A percentile compares a stretch with the other conserved stretches of the same genome.
Evolutionary conservation across 2,888 invertebrate genomes (phyloP).

Genomic region (Thalpophila matura): DNA sequence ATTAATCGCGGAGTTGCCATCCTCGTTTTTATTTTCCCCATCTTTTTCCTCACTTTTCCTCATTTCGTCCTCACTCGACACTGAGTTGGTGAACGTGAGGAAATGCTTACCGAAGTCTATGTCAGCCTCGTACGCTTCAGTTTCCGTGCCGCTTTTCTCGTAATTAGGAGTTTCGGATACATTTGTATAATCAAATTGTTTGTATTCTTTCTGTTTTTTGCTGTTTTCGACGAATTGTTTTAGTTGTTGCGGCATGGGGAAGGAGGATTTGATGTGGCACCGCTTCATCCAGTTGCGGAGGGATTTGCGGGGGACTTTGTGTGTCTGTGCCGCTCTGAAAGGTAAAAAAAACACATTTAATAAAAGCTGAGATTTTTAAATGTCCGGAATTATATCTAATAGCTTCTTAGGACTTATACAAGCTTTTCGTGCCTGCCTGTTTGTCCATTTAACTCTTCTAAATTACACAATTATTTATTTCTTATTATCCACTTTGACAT

Average conservation of each 20-base stretch:
- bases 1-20: constrained; percentile 75
- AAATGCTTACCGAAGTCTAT: constrained; percentile 87
- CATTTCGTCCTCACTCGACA: constrained; percentile 82
- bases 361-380: not conserved
- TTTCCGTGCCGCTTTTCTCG: constrained; percentile 73
- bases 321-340: constrained; percentile 91
- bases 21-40: constrained; percentile 60
- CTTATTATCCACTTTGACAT: too few relatives aligned
- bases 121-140: constrained; percentile 74
- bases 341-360: not conserved
- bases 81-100: constrained; percentile 70
- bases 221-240: constrained; percentile 90
- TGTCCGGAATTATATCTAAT: not conserved
- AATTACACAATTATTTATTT: too few relatives aligned
- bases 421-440: too few relatives aligned
- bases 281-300: constrained; percentile 92
- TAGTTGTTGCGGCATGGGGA: constrained; percentile 91
- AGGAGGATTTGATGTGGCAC: constrained; percentile 91
- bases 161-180: constrained; percentile 61
- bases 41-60: constrained; percentile 63
- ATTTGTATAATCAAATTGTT: constrained; percentile 67
- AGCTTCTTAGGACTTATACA: too few relatives aligned
- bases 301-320: constrained; percentile 91
- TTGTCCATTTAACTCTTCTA: too few relatives aligned
- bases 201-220: constrained; percentile 85